Percentiles rank a stretch among this genome's conserved stretches.
These are phyloP conservation scores for Syngnathus typhle DNA, from an alignment of 2,113 vertebrate genomes.

Conservation along the genomic window DNA sequence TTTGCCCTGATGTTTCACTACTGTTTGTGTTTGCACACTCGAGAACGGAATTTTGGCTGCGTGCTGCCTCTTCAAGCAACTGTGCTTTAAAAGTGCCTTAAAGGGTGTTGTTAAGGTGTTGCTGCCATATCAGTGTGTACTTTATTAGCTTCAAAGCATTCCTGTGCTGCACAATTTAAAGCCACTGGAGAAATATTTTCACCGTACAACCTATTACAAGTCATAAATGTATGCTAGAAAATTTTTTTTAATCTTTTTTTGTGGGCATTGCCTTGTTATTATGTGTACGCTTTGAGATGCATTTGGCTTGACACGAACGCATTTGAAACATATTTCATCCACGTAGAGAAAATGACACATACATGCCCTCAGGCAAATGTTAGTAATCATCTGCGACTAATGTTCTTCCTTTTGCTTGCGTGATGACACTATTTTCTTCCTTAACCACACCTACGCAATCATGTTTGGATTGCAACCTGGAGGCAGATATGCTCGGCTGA, in stretches of 20 bases:
- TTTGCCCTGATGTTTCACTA: constrained; percentile 21
- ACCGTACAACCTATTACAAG: constrained; percentile 8
- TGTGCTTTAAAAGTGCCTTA: constrained; percentile 11
- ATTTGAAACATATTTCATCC: constrained; percentile 23
- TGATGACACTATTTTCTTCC: constrained; percentile 16
- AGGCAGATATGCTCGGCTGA: constrained; percentile 1
- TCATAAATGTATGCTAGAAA: constrained; percentile 2
- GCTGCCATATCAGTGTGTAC: constrained; percentile 33
- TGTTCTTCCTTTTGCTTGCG: constrained; percentile 30
- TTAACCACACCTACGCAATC: constrained; percentile 9
- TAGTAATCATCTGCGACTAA: constrained; percentile 47
- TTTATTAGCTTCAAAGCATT: constrained; percentile 43
- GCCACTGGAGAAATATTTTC: constrained; percentile 28
- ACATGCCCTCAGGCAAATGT: constrained; percentile 36
- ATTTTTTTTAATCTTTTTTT: constrained; percentile 1
- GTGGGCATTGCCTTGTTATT: constrained; percentile 28
- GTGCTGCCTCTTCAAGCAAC: constrained; percentile 6
- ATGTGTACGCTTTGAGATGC: constrained; percentile 30
- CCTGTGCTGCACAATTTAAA: constrained; percentile 30
- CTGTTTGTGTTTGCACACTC: constrained; percentile 41
- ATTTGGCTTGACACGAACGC: constrained; percentile 30
- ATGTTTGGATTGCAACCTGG: not conserved
- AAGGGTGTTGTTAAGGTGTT: constrained; percentile 26
- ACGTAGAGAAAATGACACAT: constrained; percentile 25
- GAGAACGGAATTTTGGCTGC: constrained; percentile 23